Evolutionary conservation across 2,113 vertebrate genomes (phyloP).

Genomic region (Murina feae): DNA sequence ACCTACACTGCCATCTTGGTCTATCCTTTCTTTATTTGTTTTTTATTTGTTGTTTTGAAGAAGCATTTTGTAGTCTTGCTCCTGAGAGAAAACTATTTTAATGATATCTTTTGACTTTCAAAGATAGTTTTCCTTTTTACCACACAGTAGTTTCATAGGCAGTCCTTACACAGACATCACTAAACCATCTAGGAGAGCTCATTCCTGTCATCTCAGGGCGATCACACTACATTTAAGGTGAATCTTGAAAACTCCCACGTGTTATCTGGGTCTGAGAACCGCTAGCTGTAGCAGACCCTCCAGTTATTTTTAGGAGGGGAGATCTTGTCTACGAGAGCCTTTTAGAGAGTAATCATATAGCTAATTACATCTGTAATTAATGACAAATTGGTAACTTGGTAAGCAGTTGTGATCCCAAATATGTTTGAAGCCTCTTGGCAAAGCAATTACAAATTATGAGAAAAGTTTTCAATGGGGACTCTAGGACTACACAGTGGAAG

Average conservation of each 20-base stretch:
- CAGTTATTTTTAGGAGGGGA: background rate
- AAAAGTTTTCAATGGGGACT: background rate
- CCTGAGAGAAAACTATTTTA: slow-evolving; percentile 8
- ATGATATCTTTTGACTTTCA: slow-evolving; percentile 11
- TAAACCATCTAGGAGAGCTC: background rate
- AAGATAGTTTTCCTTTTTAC: slow-evolving; percentile 20
- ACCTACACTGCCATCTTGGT: too few relatives aligned
- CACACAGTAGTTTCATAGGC: background rate
- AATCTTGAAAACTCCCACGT: background rate
- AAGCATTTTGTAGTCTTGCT: background rate
- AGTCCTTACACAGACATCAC: background rate
- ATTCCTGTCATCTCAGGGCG: background rate
- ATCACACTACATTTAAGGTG: background rate
- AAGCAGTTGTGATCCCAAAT: background rate
- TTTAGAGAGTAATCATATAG: background rate
- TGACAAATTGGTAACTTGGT: background rate
- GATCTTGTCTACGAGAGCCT: background rate
- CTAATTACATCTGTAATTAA: background rate
- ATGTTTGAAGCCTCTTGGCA: background rate
- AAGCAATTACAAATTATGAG: background rate
- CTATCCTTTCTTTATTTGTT: background rate
- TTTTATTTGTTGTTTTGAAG: slow-evolving; percentile 55
- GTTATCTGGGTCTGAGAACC: background rate
- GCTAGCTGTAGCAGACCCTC: background rate
- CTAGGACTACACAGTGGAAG: background rate